Percentiles rank a stretch among this genome's conserved stretches.
Conservation (phyloP, 2,797 vertebrate genomes). For the Anabacerthia variegaticeps region DNA sequence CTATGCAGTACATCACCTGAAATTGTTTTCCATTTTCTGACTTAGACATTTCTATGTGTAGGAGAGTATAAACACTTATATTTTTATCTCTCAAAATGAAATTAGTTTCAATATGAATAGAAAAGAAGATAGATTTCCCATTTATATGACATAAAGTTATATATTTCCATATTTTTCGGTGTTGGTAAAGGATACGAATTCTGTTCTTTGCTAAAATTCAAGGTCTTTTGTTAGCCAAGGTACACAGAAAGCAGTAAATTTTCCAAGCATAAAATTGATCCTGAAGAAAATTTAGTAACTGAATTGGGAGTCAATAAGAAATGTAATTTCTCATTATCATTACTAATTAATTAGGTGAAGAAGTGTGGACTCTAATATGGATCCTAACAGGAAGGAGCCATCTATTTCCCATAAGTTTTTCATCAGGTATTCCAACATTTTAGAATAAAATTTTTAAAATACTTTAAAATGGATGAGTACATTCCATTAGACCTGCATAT, state of each 20-base stretch:
- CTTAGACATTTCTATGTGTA: neutral
- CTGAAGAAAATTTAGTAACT: slow-evolving; percentile 21
- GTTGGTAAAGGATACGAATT: neutral
- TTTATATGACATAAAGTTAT: neutral
- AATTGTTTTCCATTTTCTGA: neutral
- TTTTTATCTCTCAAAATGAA: neutral
- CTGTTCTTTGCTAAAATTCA: neutral
- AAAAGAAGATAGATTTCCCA: neutral
- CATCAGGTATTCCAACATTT: slow-evolving; percentile 6
- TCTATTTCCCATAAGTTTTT: slow-evolving; percentile 31
- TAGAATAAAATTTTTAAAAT: slow-evolving; percentile 34
- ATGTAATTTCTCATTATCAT: slow-evolving; percentile 14
- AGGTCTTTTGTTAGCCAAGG: neutral
- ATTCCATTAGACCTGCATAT: slow-evolving; percentile 21
- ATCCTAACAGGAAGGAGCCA: neutral
- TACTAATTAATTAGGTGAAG: slow-evolving; percentile 30
- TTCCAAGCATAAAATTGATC: slow-evolving; percentile 47
- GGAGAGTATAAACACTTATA: neutral
- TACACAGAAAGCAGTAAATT: neutral
- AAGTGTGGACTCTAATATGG: neutral
- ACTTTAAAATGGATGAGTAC: slow-evolving; percentile 32
- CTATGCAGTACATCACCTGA: neutral
- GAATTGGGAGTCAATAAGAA: slow-evolving; percentile 26
- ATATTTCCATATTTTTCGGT: neutral
- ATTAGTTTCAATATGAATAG: neutral